Evolutionary conservation across 1,140 invertebrate species (phyloP), one percentile per base, ranked within the genome.

Genomic region (Archivesica marissinica): DNA sequence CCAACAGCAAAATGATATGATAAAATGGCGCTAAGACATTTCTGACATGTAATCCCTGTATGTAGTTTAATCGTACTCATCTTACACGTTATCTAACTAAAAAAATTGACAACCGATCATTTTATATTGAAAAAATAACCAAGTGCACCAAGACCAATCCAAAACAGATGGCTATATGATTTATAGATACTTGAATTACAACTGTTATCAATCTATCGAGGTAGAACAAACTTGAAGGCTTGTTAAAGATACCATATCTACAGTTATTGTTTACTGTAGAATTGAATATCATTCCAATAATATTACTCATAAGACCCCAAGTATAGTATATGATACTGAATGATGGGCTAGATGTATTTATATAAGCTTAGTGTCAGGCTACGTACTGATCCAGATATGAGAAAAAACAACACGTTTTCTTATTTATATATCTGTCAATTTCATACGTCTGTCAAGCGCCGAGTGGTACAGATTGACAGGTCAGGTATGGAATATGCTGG

Each of bases 381-480:
- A 28, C 41, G 25, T 64, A 47, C 52, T 66, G 39, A 79, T 79
- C 77, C 77, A 33, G 39, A 23, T 11, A 15, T 59, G n/a, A 39
- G 56, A 13, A 79, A 35, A 47, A 79, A 64, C 68, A 79, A 79
- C 77, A 79, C 77, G 77, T 79, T 68, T 25, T 28, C 17, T 59
- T 79, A 79, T 79, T 79, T 79, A 79, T 66, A 54, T 79, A 79
- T 68, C 77, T 66, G 77, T 68, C 77, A 79, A 66, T 64, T 61
- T 70, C 30, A 47, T 70, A 70, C 2, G 66, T 44, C 38, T 44
- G 39, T 70, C 66, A 70, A 39, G 15, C n/a, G 2, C 11, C 20
- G 9, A 11, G 44, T 11, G 20, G 20, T 11, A 50, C 44, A 11
- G 1, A 66, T 61, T 28, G 59, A 61, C 59, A 52, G 3, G 4